Base-by-base conservation (phyloP, 2,888 invertebrate species). In the Nomada flava region DNA sequence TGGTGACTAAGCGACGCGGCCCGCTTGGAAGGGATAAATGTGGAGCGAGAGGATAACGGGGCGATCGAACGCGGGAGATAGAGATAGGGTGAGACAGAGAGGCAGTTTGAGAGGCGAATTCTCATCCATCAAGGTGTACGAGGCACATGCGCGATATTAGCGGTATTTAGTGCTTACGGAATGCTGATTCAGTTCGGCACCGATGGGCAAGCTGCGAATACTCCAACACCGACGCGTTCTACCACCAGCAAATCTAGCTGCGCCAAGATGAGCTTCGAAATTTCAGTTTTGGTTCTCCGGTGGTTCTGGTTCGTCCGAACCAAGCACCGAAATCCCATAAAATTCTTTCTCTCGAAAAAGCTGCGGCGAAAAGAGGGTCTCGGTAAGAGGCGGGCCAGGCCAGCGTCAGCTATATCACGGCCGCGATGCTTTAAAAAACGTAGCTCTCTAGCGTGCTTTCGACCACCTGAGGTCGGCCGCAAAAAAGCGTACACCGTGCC, bases 151-250 rank as follows among this genome's bases (percentile, higher is more conserved):
- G 82, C 87, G 89, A 90, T 87, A 89, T 86, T 88, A 86, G 86
- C 85, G 82, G 88, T 88, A 89, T 88, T 89, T 89, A 87, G 89
- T 86, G 89, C 86, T 85, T 82, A 82, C 85, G 77, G 81, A 87
- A 86, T 88, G 90, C 90, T 90, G 90, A 91, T 90, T 90, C 90
- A 88, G 88, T 86, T 86, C 88, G 89, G 89, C 90, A 85, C 87
- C 89, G 86, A 90, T 89, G 84, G 84, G 67, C 84, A 86, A 87
- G 82, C 84, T 62, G 72, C 72, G 67, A 78, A 68, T 67, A 71
- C 76, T 57, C 59, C 29, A 50, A 71, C 59, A 53, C 62, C 26
- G 42, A 59, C 55, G 55, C 74, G 53, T 55, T 44, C 77, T 36
- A 53, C 50, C 52, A 13, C 18, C 3, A 29, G 36, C 18, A 5